Evolutionary conservation across 2,888 invertebrate species (phyloP).

Genomic region (Idaea dimidiata): DNA sequence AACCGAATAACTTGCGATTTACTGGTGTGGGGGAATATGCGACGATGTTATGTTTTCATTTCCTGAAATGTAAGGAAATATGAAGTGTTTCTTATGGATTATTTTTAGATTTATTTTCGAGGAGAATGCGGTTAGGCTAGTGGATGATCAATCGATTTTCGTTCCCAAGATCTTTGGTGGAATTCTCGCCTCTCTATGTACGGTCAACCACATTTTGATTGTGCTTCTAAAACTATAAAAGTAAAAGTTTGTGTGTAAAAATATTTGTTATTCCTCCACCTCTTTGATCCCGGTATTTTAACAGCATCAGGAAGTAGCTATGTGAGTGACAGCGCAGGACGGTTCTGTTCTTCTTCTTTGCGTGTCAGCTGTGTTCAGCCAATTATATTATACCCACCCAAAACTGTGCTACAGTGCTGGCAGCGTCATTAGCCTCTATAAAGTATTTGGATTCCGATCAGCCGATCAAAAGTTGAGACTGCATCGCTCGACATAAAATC

Average conservation of each 20-base stretch:
- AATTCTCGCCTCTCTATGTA: neutral
- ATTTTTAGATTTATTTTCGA: neutral
- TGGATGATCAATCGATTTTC: neutral
- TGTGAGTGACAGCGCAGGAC: too few relatives aligned
- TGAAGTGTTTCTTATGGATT: neutral
- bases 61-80: slow-evolving; percentile 6
- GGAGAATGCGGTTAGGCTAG: neutral
- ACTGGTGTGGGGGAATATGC: slow-evolving; percentile 7
- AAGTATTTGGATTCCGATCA: neutral
- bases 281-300: too few relatives aligned
- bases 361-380: too few relatives aligned
- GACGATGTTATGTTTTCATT: neutral
- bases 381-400: too few relatives aligned
- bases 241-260: neutral
- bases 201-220: too few relatives aligned
- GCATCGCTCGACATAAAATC: slow-evolving; percentile 20
- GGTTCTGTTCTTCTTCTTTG: too few relatives aligned
- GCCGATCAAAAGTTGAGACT: neutral
- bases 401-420: too few relatives aligned
- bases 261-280: too few relatives aligned
- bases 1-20: slow-evolving; percentile 18
- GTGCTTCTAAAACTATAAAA: too few relatives aligned
- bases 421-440: too few relatives aligned
- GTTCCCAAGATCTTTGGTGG: neutral
- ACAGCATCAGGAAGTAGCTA: too few relatives aligned